Base-by-base conservation (phyloP, 2,113 vertebrate species). In the Aix galericulata region DNA sequence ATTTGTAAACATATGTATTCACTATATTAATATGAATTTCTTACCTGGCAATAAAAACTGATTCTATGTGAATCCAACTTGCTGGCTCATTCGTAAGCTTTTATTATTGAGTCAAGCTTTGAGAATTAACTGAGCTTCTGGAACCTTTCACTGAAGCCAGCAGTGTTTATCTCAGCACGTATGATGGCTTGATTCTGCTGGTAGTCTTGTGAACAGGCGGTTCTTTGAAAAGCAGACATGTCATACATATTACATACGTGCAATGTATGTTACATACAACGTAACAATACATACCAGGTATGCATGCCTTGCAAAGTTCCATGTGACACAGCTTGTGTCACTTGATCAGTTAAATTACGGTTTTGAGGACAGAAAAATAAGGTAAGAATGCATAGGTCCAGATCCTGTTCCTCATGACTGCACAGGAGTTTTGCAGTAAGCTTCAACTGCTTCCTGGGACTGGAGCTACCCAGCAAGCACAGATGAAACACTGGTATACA, bases 11-110 rank as follows among this genome's bases (percentile, higher is more conserved):
- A 98, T 98, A 98, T 98, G 98, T 99, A 98, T 98, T 98, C 98
- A 99, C 98, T 99, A 99, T 99, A 99, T 98, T 99, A 99, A 98
- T 99, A 98, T 98, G 96, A 98, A 98, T 99, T 99, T 99, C 99
- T 99, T 99, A 99, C 98, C 98, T 99, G 99, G 98, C 98, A 99
- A 99, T 99, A 99, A 99, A 99, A 99, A 99, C 96, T 96, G 97
- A 98, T 98, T 98, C 97, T 97, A 98, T 97, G 98, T 98, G 97
- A 98, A 93, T 91, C 91, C 53, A 66, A 86, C 59, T 62, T 77
- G 77, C 79, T 91, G 80, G 17, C 58, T 95, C 17, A 52, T 97
- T 95, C n/a, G 59, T 95, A 25, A 89, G 56, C 11, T 67, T 67
- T 32, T 44, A 79, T 31, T 4, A 42, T 8, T 53, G n/a, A 31